Conservation (phyloP, 2,113 vertebrate genomes). For the Triplophysa siluroides region DNA sequence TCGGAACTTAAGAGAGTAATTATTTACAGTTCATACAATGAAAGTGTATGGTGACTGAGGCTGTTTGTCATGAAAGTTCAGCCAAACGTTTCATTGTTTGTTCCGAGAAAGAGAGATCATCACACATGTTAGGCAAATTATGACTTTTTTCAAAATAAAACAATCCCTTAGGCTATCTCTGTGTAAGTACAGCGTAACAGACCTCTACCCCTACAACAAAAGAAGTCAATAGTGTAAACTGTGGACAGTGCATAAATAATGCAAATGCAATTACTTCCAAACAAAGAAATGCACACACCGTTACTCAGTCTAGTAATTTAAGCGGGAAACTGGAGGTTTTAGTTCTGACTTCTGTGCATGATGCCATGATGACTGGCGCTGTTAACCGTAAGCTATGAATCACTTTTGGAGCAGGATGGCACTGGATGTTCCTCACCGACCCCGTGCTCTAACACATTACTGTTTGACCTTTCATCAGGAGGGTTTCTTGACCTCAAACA, state of each 20-base stretch:
- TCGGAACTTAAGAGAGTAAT: no score
- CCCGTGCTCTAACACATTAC: slow-evolving; percentile 8
- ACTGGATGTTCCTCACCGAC: slow-evolving; percentile 9
- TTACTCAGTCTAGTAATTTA: slow-evolving; percentile 20
- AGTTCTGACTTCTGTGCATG: neutral
- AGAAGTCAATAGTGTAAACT: slow-evolving; percentile 20
- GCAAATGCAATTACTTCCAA: slow-evolving; percentile 33
- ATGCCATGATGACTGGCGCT: neutral
- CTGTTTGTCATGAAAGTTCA: no score
- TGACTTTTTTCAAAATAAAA: no score
- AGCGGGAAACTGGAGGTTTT: neutral
- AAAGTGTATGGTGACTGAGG: no score
- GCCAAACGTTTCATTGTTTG: no score
- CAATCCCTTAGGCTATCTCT: neutral
- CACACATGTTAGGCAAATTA: no score
- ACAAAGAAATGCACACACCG: slow-evolving; percentile 16
- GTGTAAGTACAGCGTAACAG: neutral
- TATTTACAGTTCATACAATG: no score
- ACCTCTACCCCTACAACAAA: neutral
- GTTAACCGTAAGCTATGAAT: slow-evolving; percentile 1
- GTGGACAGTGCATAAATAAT: slow-evolving; percentile 31
- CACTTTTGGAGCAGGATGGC: neutral
- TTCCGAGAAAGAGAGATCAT: no score
- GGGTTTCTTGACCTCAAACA: slow-evolving; percentile 26
- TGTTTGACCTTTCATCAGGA: slow-evolving; percentile 45